These are phyloP conservation scores for Suncus etruscus DNA, from an alignment of 2,113 vertebrate species.

Conservation along the genomic window DNA sequence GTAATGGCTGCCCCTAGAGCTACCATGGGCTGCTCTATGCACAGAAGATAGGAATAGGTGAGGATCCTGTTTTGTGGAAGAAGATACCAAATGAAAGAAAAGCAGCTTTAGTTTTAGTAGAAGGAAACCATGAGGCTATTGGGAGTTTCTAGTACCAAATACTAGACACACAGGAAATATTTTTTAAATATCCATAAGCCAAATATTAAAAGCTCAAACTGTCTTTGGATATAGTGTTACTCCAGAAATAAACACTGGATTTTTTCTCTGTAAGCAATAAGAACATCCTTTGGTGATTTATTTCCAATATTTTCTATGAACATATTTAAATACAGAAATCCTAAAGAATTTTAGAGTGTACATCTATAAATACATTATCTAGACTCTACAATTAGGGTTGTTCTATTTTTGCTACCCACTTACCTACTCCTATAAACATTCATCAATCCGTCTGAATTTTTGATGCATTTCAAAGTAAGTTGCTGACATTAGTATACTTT, in stretches of 20 bases:
- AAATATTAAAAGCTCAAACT: background rate
- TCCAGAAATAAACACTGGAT: conserved; percentile 32
- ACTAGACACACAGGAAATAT: background rate
- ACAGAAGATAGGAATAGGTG: background rate
- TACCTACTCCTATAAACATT: background rate
- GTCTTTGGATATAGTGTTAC: background rate
- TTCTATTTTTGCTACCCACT: background rate
- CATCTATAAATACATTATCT: background rate
- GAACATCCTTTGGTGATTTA: conserved; percentile 13
- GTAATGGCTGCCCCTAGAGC: background rate
- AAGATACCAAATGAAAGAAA: background rate
- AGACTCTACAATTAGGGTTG: background rate
- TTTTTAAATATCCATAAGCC: background rate
- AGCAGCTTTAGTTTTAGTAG: background rate
- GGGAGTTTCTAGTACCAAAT: background rate
- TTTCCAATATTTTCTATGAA: conserved; percentile 26
- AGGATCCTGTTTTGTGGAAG: background rate
- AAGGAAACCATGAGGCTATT: background rate
- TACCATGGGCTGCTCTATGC: background rate
- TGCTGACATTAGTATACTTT: background rate
- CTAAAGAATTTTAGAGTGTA: background rate
- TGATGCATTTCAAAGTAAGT: conserved; percentile 46
- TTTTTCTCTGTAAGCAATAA: conserved; percentile 1
- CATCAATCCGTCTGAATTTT: background rate
- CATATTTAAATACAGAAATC: conserved; percentile 55